Conservation (phyloP, 2,797 vertebrate genomes). For the Labeo calbasu region DNA sequence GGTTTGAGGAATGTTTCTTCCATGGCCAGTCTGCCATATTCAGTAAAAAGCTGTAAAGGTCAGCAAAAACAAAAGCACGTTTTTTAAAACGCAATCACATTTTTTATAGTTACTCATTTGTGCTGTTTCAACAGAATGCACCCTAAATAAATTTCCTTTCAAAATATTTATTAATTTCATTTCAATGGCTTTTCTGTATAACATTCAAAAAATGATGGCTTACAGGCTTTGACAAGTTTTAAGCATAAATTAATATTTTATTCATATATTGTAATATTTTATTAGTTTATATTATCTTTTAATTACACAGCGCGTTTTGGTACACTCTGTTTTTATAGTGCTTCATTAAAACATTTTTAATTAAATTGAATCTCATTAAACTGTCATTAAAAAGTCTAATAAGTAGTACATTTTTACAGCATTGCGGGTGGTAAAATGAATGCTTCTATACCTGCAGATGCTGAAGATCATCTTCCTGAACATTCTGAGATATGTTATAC, state of each 20-base stretch:
- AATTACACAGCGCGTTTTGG: not conserved
- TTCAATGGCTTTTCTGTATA: not conserved
- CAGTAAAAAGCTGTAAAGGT: constrained; percentile 90
- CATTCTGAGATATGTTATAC: constrained; percentile 98
- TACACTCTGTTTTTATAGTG: not conserved
- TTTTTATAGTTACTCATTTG: not conserved
- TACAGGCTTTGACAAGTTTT: not conserved
- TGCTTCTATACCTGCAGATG: constrained; percentile 89
- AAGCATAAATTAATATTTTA: not conserved
- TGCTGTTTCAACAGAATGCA: not conserved
- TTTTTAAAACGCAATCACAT: no score
- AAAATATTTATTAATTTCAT: not conserved
- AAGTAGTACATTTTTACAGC: not conserved
- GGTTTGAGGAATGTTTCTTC: constrained; percentile 97
- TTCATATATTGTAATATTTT: not conserved
- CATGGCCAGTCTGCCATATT: constrained; percentile 96
- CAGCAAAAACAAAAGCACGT: not conserved
- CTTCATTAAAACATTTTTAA: not conserved
- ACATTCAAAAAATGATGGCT: not conserved
- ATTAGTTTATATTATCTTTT: not conserved
- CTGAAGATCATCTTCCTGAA: constrained; percentile 97
- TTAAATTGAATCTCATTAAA: not conserved
- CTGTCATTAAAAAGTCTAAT: not conserved
- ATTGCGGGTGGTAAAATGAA: not conserved
- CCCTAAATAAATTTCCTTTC: not conserved